Base-by-base conservation (phyloP, 2,797 vertebrate species). In the Falco naumanni region DNA sequence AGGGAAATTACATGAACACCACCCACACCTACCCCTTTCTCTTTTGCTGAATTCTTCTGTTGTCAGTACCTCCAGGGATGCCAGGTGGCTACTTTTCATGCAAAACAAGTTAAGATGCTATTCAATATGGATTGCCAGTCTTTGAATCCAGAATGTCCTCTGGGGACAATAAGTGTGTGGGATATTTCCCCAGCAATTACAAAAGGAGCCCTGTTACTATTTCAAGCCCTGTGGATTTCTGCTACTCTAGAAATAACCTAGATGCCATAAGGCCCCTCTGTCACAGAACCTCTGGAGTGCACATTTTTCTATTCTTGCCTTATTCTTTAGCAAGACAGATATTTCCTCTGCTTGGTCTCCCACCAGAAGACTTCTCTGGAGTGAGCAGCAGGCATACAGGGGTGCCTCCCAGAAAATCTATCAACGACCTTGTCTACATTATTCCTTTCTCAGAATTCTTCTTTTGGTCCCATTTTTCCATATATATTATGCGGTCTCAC, bases 191-290 rank as follows among this genome's bases (percentile, higher is more conserved):
- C 34, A 76, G 31, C 0, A 20, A 82, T 63, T 87, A 89, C 51
- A 90, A 66, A 95, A 79, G 20, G 78, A 84, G 22, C 3, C 89
- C 16, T 71, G 34, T 45, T 65, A 88, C 54, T 65, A 90, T 65
- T 85, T 83, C 77, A 72, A 63, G 39, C 11, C 34, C 24, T 4
- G 4, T 77, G 51, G 54, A 65, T 91, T 91, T 65, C 34, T 84
- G 37, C 31, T 84, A 7, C 47, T 79, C 87, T 86, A 84, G 90
- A 89, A 97, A 94, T 89, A 89, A 82, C 39, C 21, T 61, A 77
- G 80, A 45, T 17, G 79, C 37, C 47, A 39, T 33, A 71, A 84
- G 28, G 16, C 6, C n/a, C 29, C 22, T 77, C 89, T 75, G 79
- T 61, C 75, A 76, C 57, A 84, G n/a, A 87, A 84, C 24, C 81